Conservation (phyloP, 2,888 invertebrate genomes). For the Dolichomitus sp. region DNA sequence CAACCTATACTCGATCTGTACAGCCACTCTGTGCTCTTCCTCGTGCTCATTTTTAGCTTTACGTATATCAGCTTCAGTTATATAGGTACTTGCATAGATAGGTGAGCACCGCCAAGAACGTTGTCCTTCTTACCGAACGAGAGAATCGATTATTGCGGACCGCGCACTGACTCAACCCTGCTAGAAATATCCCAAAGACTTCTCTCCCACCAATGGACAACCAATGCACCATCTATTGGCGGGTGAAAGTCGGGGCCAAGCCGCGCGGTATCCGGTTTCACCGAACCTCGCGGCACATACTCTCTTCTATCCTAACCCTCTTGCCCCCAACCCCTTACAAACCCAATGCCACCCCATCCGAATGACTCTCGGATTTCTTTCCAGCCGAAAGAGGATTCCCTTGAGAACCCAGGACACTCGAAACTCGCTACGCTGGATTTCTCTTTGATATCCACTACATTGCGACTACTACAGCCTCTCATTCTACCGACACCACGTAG, state of each 20-base stretch:
- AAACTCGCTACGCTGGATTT: slow-evolving; percentile 47
- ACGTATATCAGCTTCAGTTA: slow-evolving; percentile 28
- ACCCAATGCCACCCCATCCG: slow-evolving; percentile 18
- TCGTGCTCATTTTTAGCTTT: slow-evolving; percentile 34
- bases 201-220: slow-evolving; percentile 13
- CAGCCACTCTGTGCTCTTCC: slow-evolving; percentile 27
- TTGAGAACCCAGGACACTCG: slow-evolving; percentile 32
- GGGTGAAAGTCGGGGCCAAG: slow-evolving; percentile 45
- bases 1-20: slow-evolving; percentile 39
- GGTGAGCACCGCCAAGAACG: slow-evolving; percentile 21
- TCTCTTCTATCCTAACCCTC: background rate
- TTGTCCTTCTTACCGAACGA: slow-evolving; percentile 39
- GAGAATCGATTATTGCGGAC: slow-evolving; percentile 62
- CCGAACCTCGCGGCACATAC: background rate
- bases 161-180: background rate
- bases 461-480: background rate
- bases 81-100: background rate
- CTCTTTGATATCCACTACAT: slow-evolving; percentile 51
- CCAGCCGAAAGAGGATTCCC: slow-evolving; percentile 54
- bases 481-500: background rate
- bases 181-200: background rate
- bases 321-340: background rate
- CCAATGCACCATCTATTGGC: slow-evolving; percentile 8
- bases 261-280: slow-evolving; percentile 34
- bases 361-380: slow-evolving; percentile 64